Base-by-base conservation (phyloP, 2,888 invertebrate species). In the Phania funesta region DNA sequence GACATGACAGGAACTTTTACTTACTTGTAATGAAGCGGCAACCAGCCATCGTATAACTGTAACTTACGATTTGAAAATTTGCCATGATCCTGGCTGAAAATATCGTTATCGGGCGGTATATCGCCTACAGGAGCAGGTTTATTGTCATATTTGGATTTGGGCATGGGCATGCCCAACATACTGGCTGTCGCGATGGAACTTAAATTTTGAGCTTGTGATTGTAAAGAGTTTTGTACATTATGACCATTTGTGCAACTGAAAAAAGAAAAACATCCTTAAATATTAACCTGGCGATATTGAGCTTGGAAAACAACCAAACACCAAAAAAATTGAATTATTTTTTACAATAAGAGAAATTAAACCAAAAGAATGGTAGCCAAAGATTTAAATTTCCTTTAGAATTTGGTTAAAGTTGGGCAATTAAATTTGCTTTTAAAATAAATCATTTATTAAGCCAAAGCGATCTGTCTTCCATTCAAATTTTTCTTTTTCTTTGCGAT, bases 1-100 rank as follows among this genome's bases (percentile, higher is more conserved):
- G 11, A 38, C 11, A 11, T 18, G 13, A 24, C n/a, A n/a, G n/a
- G n/a, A n/a, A n/a, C 9, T 48, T 44, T 48, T 8, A 88, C 91
- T 89, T 87, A 91, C 91, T 86, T 89, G 84, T 91, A 91, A 76
- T 89, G 86, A 9, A 87, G 84, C 41, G 91, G 91, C 48, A 85
- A 87, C 91, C 91, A 91, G 71, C 91, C 91, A 62, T 91, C 90
- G 68, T 86, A 88, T 2, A 91, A 85, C 50, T 89, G 87, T 5
- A 91, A 83, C 22, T 87, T 86, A 9, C 87, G 89, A 79, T 89
- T 87, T 67, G 84, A 82, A 18, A 87, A 85, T 84, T 89, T 88
- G 44, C 83, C 84, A 58, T 68, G 82, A 74, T 84, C 85, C 20
- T 84, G 84, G 16, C 87, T 87, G 48, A 86, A 84, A 22, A 86